A percentile compares a stretch with the other conserved stretches of the same genome.
Evolutionary conservation across 2,888 invertebrate genomes (phyloP).

Genomic region (Agrilus cyanescens): DNA sequence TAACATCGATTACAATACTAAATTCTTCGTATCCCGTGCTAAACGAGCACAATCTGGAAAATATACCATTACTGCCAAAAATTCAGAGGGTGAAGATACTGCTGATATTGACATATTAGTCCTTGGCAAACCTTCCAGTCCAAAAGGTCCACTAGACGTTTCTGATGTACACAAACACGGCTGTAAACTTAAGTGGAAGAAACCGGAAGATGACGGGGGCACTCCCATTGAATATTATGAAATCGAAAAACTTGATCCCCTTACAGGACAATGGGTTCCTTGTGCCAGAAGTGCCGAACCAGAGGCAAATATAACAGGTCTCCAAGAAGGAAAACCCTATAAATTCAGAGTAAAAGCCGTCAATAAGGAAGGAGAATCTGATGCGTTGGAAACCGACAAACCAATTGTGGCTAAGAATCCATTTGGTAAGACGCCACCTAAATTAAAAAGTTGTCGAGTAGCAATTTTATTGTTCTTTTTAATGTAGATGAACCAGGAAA

Average conservation of each 20-base stretch:
- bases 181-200: conserved; percentile 84
- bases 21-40: conserved; percentile 74
- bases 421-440: conserved; percentile 53
- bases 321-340: conserved; percentile 92
- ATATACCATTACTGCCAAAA: conserved; percentile 81
- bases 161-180: conserved; percentile 84
- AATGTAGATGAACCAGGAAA: conserved; percentile 75
- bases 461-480: conserved; percentile 5
- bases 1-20: conserved; percentile 81
- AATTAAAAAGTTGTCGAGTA: conserved; percentile 4
- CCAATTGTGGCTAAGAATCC: conserved; percentile 98
- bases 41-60: conserved; percentile 74
- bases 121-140: conserved; percentile 61
- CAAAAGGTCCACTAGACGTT: conserved; percentile 80
- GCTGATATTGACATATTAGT: conserved; percentile 85
- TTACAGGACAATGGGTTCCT: conserved; percentile 86
- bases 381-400: conserved; percentile 87
- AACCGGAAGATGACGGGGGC: conserved; percentile 94
- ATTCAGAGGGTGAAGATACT: conserved; percentile 85
- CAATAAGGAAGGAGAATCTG: conserved; percentile 96
- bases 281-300: conserved; percentile 79
- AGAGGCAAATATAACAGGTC: conserved; percentile 69
- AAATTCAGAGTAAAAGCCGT: conserved; percentile 97
- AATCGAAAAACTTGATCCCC: conserved; percentile 89
- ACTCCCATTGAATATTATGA: conserved; percentile 87